phyloP scores from a whole-genome alignment of 2,113 vertebrate species.

The Upupa epops region DNA sequence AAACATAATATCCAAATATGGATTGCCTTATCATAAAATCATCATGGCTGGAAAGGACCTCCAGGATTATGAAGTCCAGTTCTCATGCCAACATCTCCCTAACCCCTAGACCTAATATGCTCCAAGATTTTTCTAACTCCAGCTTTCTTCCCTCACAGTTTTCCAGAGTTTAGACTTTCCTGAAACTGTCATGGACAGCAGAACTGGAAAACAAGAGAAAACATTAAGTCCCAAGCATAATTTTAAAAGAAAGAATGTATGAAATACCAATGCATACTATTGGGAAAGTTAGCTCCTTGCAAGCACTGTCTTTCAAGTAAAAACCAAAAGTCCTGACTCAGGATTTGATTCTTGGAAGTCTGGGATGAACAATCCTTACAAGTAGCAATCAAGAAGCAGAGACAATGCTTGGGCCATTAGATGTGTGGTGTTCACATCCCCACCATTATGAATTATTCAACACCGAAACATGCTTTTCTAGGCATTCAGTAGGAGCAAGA shows the following conservation, averaged over 20 bases:
- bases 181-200: not conserved
- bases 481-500: not conserved
- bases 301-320: not conserved
- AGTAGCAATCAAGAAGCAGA: not conserved
- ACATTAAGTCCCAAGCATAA: not conserved
- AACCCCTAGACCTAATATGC: too few relatives aligned
- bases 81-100: too few relatives aligned
- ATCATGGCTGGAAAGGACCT: too few relatives aligned
- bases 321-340: not conserved
- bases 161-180: not conserved
- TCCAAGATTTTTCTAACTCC: not conserved
- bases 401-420: fast-evolving
- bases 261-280: not conserved
- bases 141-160: not conserved
- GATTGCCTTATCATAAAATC: too few relatives aligned
- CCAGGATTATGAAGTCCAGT: too few relatives aligned
- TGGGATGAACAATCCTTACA: not conserved
- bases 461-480: not conserved
- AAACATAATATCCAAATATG: not conserved
- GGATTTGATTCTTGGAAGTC: not conserved
- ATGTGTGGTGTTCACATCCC: not conserved
- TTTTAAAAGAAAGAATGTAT: not conserved
- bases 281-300: not conserved
- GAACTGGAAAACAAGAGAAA: not conserved
- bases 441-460: not conserved